phyloP scores from a whole-genome alignment of 1,140 invertebrate genomes.

The Zaprionus nigranus region DNA sequence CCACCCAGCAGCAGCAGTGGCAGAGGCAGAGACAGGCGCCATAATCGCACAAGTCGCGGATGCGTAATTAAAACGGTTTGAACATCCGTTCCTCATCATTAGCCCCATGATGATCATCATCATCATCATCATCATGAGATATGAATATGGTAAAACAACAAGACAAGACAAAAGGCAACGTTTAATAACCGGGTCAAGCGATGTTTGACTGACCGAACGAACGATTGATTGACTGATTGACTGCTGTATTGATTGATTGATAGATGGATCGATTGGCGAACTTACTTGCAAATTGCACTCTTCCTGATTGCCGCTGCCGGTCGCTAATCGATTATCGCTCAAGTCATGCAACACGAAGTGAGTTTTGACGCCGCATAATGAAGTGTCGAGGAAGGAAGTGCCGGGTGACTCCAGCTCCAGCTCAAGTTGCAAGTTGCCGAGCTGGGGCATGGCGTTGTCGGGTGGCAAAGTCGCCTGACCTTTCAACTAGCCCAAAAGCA shows the following conservation, averaged over 20 bases:
- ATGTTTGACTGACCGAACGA: conserved; percentile 40
- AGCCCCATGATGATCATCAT: not conserved
- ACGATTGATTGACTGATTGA: conserved; percentile 22
- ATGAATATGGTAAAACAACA: conserved; percentile 66
- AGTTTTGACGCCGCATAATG: conserved; percentile 62
- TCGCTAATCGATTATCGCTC: conserved; percentile 39
- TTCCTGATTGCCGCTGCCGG: conserved; percentile 66
- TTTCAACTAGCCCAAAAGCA: conserved; percentile 55
- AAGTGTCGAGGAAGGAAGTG: conserved; percentile 29
- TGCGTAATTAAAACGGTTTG: conserved; percentile 69
- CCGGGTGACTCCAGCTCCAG: not conserved
- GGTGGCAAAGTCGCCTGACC: conserved; percentile 46
- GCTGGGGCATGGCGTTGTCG: not conserved
- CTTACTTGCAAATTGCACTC: conserved; percentile 69
- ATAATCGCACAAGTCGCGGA: conserved; percentile 55
- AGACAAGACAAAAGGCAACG: conserved; percentile 4
- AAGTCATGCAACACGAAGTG: conserved; percentile 52
- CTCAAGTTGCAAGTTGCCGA: not conserved
- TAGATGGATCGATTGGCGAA: conserved; percentile 14
- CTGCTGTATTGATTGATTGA: conserved; percentile 22
- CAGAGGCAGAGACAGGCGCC: conserved; percentile 1
- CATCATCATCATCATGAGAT: not conserved
- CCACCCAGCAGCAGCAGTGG: not conserved
- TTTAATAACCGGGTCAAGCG: conserved; percentile 22
- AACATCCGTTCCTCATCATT: conserved; percentile 65